phyloP scores from a whole-genome alignment of 2,888 invertebrate genomes.

The Pristionchus maxplancki region DNA sequence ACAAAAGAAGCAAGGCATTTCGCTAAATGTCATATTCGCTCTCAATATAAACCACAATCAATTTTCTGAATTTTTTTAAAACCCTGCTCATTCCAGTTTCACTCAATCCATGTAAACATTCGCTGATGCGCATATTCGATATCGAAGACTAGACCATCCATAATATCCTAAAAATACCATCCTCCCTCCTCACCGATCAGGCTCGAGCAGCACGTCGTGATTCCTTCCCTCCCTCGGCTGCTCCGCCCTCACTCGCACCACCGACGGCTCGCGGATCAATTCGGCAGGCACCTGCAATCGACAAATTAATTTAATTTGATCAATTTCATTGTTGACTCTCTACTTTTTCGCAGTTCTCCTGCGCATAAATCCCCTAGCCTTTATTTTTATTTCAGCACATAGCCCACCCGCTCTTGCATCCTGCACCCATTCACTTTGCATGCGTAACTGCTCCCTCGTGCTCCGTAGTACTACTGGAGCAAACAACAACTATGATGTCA shows the following conservation, averaged over 20 bases:
- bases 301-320: not conserved
- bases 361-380: too few relatives aligned
- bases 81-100: not conserved
- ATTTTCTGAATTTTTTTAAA: too few relatives aligned
- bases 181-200: constrained; percentile 5
- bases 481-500: not conserved
- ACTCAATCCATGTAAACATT: not conserved
- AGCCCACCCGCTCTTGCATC: too few relatives aligned
- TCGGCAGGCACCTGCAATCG: constrained; percentile 29
- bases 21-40: not conserved
- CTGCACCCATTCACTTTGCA: not conserved
- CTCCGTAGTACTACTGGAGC: not conserved
- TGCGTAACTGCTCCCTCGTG: constrained; percentile 2
- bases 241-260: not conserved
- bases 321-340: not conserved
- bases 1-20: not conserved
- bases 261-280: not conserved
- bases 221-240: not conserved
- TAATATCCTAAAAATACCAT: not conserved
- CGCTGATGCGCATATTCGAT: too few relatives aligned
- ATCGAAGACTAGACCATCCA: too few relatives aligned
- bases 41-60: not conserved
- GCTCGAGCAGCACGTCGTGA: constrained; percentile 27
- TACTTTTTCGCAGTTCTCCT: not conserved
- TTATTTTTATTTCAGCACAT: not conserved